Conservation (phyloP, 2,888 invertebrate species). For the Mesochorus sp. region DNA sequence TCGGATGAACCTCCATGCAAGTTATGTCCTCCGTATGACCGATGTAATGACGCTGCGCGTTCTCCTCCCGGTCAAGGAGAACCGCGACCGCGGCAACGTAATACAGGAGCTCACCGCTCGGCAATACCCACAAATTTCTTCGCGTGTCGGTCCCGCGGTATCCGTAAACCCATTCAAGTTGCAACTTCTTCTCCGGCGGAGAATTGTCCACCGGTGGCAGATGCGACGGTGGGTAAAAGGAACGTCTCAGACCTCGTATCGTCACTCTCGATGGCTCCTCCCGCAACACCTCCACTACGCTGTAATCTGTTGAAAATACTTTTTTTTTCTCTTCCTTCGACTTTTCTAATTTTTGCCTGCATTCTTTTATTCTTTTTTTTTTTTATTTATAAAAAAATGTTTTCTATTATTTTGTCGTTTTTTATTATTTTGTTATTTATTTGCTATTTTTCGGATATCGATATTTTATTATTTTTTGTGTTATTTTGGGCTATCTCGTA, state of each 20-base stretch:
- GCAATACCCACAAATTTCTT: constrained; percentile 95
- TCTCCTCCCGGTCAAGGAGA: constrained; percentile 93
- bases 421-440: too few relatives aligned
- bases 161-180: constrained; percentile 98
- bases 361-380: too few relatives aligned
- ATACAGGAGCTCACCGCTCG: constrained; percentile 96
- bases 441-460: too few relatives aligned
- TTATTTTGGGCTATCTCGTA: too few relatives aligned
- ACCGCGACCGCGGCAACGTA: constrained; percentile 96
- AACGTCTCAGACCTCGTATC: constrained; percentile 91
- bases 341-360: too few relatives aligned
- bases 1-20: constrained; percentile 91
- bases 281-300: constrained; percentile 91
- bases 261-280: constrained; percentile 93
- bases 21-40: constrained; percentile 97
- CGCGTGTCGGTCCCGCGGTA: constrained; percentile 96
- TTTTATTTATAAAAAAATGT: too few relatives aligned
- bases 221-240: constrained; percentile 94
- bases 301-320: constrained; percentile 85
- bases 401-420: too few relatives aligned
- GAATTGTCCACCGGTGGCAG: constrained; percentile 92
- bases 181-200: constrained; percentile 93
- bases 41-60: constrained; percentile 93
- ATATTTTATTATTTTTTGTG: too few relatives aligned
- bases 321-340: neutral